phyloP scores from a whole-genome alignment of 2,113 vertebrate species.

The Sardina pilchardus region DNA sequence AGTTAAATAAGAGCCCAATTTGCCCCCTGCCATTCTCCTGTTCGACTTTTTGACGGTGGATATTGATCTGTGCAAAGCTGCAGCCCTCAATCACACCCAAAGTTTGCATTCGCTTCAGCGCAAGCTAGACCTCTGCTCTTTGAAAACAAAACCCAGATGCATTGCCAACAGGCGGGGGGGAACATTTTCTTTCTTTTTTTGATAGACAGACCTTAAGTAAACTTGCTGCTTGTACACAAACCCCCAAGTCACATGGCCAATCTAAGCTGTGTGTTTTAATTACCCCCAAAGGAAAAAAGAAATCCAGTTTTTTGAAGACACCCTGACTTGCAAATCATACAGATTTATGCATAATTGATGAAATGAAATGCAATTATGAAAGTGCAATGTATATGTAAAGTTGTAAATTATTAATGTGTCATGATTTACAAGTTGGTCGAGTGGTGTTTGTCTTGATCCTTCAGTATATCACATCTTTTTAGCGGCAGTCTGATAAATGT shows the following conservation, averaged over 20 bases:
- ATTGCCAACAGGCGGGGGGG: not conserved
- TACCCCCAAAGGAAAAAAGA: not conserved
- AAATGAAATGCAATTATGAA: not conserved
- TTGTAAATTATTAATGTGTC: slow-evolving; percentile 46
- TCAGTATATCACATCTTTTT: slow-evolving; percentile 68
- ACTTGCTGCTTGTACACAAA: not conserved
- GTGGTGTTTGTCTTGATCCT: slow-evolving; percentile 50
- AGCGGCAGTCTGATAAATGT: slow-evolving; percentile 68
- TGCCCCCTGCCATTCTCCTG: slow-evolving; percentile 25
- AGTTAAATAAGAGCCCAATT: slow-evolving; percentile 60
- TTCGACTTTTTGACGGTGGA: slow-evolving; percentile 24
- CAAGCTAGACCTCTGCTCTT: not conserved
- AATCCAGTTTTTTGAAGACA: not conserved
- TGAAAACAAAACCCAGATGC: not conserved
- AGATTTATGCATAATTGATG: not conserved
- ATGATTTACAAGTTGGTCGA: slow-evolving; percentile 43
- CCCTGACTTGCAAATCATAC: not conserved
- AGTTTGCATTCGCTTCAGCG: slow-evolving; percentile 23
- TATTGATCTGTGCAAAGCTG: slow-evolving; percentile 19
- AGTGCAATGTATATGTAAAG: not conserved
- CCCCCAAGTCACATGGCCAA: not conserved
- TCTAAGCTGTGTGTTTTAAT: not conserved
- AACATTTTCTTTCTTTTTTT: not conserved
- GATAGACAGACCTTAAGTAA: not conserved
- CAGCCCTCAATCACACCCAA: slow-evolving; percentile 29